Conservation (phyloP, 2,113 vertebrate genomes). For the Brachionichthys hirsutus region DNA sequence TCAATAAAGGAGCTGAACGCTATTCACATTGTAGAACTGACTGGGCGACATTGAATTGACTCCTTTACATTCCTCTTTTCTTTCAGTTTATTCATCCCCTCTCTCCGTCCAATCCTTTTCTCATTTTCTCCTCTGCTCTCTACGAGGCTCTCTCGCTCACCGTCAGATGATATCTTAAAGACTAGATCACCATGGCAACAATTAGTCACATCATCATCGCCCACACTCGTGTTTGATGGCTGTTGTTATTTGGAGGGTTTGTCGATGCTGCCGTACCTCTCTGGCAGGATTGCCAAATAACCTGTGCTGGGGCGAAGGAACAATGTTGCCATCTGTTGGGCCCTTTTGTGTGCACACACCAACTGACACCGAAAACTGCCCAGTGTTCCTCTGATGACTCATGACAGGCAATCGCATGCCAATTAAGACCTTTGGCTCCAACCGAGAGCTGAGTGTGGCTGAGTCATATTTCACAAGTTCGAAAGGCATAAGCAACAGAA, state of each 20-base stretch:
- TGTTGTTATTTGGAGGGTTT: constrained; percentile 71
- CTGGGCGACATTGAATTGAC: constrained; percentile 53
- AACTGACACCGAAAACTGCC: constrained; percentile 31
- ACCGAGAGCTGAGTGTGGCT: constrained; percentile 19
- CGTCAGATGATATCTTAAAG: constrained; percentile 66
- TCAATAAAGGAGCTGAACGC: constrained; percentile 48
- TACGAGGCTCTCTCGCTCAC: constrained; percentile 32
- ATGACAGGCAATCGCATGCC: constrained; percentile 60
- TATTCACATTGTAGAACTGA: constrained; percentile 51
- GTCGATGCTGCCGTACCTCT: constrained; percentile 53
- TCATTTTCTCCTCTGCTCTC: constrained; percentile 35
- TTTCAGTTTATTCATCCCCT: constrained; percentile 19
- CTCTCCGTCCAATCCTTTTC: constrained; percentile 14
- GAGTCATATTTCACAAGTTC: constrained; percentile 31
- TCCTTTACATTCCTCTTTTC: constrained; percentile 32
- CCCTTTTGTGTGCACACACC: constrained; percentile 47
- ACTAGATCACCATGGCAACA: constrained; percentile 75
- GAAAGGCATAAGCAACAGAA: constrained; percentile 20
- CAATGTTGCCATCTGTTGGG: constrained; percentile 82
- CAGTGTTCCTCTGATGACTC: constrained; percentile 53
- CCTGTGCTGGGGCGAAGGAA: constrained; percentile 56
- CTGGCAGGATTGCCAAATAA: constrained; percentile 51
- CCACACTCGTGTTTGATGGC: constrained; percentile 69
- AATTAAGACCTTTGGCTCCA: constrained; percentile 51
- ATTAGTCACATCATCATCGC: constrained; percentile 75